Percentiles rank a stretch among this genome's conserved stretches.
These are phyloP conservation scores for Schmidtea mediterranea DNA, from an alignment of 1,140 invertebrate genomes.

Conservation along the genomic window DNA sequence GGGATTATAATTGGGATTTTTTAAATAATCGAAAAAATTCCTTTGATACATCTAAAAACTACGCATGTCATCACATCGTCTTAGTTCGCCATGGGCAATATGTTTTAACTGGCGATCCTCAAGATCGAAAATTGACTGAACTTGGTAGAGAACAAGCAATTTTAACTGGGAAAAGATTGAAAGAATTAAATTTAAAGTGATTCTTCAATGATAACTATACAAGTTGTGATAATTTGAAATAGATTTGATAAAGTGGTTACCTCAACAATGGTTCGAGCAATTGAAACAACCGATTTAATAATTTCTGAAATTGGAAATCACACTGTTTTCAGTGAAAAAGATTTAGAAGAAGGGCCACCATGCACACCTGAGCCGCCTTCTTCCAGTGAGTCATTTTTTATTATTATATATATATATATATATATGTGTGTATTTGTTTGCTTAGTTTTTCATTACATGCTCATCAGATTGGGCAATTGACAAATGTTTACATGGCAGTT, in stretches of 20 bases:
- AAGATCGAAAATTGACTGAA: constrained; percentile 46
- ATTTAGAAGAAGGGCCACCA: constrained; percentile 74
- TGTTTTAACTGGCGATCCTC: constrained; percentile 39
- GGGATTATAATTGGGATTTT: neutral
- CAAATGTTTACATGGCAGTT: too few species aligned
- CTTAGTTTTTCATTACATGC: too few species aligned
- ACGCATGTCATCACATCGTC: constrained; percentile 48
- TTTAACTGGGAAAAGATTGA: constrained; percentile 38
- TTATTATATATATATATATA: too few species aligned
- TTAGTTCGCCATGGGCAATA: constrained; percentile 85
- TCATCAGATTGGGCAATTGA: too few species aligned
- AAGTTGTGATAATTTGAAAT: constrained; percentile 14
- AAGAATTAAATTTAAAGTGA: constrained; percentile 33
- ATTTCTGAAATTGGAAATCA: constrained; percentile 32
- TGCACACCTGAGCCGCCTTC: constrained; percentile 58
- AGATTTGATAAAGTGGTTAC: constrained; percentile 47
- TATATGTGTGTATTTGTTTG: too few species aligned
- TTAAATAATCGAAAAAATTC: neutral
- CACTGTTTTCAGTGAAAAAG: constrained; percentile 36
- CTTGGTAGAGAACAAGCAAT: constrained; percentile 54
- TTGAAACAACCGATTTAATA: constrained; percentile 64
- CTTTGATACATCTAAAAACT: neutral
- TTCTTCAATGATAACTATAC: too few species aligned
- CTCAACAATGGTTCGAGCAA: constrained; percentile 73
- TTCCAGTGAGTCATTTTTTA: too few species aligned